These are phyloP conservation scores for Germaria angustata DNA, from an alignment of 2,888 invertebrate species.

Conservation along the genomic window DNA sequence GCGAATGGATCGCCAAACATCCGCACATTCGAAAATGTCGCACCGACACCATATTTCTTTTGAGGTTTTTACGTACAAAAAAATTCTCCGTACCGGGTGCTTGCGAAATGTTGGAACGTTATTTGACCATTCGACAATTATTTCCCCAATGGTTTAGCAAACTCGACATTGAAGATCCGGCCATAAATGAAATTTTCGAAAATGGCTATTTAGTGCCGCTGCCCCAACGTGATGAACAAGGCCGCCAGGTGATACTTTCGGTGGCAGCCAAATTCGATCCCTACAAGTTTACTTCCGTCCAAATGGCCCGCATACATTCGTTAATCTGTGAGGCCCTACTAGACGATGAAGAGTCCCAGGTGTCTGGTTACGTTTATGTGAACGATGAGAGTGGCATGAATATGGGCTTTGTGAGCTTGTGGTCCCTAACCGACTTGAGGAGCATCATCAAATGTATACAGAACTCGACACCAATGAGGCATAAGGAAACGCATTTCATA, in stretches of 20 bases:
- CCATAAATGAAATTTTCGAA: constrained; percentile 89
- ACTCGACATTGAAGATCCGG: constrained; percentile 89
- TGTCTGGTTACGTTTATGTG: constrained; percentile 91
- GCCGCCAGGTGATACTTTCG: constrained; percentile 89
- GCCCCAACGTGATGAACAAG: constrained; percentile 86
- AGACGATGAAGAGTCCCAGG: constrained; percentile 91
- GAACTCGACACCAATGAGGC: constrained; percentile 94
- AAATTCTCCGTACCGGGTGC: constrained; percentile 93
- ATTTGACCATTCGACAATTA: constrained; percentile 90
- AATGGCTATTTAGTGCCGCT: constrained; percentile 89
- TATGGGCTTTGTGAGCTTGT: constrained; percentile 90
- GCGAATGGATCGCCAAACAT: constrained; percentile 91
- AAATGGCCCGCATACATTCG: constrained; percentile 92
- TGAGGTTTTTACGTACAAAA: constrained; percentile 91
- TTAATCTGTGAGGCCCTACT: constrained; percentile 91
- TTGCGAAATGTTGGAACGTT: constrained; percentile 92
- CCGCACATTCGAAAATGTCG: constrained; percentile 90
- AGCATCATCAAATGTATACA: constrained; percentile 89
- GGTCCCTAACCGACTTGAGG: constrained; percentile 89
- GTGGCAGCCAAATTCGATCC: constrained; percentile 91
- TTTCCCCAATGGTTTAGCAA: constrained; percentile 93
- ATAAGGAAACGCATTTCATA: constrained; percentile 92
- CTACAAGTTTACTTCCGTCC: constrained; percentile 87
- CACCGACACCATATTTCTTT: constrained; percentile 89
- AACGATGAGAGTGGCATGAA: constrained; percentile 91